Evolutionary conservation across 2,113 vertebrate genomes (phyloP), one percentile per base, ranked within the genome.

Genomic region (Bufo gargarizans): DNA sequence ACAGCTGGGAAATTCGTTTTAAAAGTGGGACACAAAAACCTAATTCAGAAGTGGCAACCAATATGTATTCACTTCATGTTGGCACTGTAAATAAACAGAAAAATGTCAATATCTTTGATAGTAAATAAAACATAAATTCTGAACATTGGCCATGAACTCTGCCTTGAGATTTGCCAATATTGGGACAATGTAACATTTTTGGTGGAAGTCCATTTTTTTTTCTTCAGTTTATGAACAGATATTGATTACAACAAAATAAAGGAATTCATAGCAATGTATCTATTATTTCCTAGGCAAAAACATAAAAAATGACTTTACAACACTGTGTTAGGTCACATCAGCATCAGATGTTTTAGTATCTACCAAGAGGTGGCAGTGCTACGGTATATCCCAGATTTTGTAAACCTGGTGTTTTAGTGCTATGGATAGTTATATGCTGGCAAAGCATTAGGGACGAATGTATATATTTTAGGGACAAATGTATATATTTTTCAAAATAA

Each of bases 311-410:
- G n/a, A 33, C n/a, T 33, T 0, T 43, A 13, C 67, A 43, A 43
- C n/a, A 2, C 43, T 50, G 19, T 45, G 19, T 4, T 11, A 19
- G 43, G 58, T 82, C 22, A 16, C 13, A 69, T 20, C 33, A 33
- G n/a, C 33, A 33, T 33, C 82, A 53, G 82, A 67, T 69, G n/a
- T 84, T 71, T 67, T 84, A 55, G 7, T 71, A 84, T 55, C 69
- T 84, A 49, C 65, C 82, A 84, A 84, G 50, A 84, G 82, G 82
- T 84, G 82, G 82, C 82, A 84, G 65, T 84, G 50, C 61, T 55
- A 33, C 33, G 33, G 33, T 33, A 22, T 71, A 84, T 84, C 49
- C 82, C 67, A 71, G n/a, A 71, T 69, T 6, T 33, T 43, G 20
- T 55, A 71, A 69, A 19, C 63, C 1, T 12, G 17, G 47, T 43